Percentiles rank a stretch among this genome's conserved stretches.
Conservation (phyloP, 2,797 vertebrate species). For the Psittacula derbiana region DNA sequence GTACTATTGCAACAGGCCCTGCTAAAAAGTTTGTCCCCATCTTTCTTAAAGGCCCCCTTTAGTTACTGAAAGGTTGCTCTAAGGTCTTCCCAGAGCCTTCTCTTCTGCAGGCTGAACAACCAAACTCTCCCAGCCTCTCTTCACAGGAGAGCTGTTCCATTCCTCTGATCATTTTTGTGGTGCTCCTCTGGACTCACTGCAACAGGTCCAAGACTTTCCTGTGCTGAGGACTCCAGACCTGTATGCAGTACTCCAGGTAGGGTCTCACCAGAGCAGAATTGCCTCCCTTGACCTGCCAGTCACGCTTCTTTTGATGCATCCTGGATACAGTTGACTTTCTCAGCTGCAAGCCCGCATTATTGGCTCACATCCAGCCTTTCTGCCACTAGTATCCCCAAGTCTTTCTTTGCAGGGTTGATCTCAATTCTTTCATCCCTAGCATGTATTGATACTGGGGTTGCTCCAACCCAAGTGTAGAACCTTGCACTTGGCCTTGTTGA, state of each 20-base stretch:
- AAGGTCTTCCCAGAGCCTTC: not conserved
- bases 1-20: not conserved
- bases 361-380: not conserved
- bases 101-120: not conserved
- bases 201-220: not conserved
- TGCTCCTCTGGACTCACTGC: not conserved
- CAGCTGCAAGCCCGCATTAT: not conserved
- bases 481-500: not conserved
- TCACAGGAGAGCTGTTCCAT: not conserved
- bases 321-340: not conserved
- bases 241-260: not conserved
- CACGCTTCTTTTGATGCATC: not conserved
- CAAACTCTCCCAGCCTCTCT: not conserved
- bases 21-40: not conserved
- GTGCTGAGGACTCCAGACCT: not conserved
- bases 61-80: not conserved
- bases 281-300: not conserved
- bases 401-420: too few relatives aligned
- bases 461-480: not conserved
- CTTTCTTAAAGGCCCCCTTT: not conserved
- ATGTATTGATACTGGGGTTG: not conserved
- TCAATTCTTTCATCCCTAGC: not conserved
- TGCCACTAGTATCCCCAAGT: not conserved
- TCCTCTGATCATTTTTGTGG: not conserved
- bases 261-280: not conserved